Evolutionary conservation across 2,113 vertebrate genomes (phyloP).

Genomic region (Cichladusa arquata): DNA sequence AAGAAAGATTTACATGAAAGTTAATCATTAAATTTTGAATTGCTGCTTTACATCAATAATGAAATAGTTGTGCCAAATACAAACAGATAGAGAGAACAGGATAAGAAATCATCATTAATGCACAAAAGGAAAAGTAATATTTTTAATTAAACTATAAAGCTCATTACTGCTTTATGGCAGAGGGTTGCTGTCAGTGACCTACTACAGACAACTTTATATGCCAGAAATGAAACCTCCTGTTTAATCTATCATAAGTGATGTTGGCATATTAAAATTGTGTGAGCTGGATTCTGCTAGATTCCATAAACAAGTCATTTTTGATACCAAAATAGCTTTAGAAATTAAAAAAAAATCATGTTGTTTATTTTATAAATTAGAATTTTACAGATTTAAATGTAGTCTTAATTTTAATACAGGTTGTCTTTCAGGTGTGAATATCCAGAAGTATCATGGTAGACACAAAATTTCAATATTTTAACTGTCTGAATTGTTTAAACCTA

Average conservation of each 20-base stretch:
- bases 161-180: constrained; percentile 23
- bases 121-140: constrained; percentile 29
- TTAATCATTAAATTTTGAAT: constrained; percentile 72
- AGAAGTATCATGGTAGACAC: background rate
- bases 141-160: constrained; percentile 41
- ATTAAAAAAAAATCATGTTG: background rate
- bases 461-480: background rate
- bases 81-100: constrained; percentile 63
- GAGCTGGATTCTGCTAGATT: background rate
- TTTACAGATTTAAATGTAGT: background rate
- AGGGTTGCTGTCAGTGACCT: constrained; percentile 17
- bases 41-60: constrained; percentile 75
- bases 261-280: background rate
- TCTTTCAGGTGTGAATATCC: background rate
- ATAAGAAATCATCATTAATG: constrained; percentile 46
- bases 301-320: background rate
- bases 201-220: background rate
- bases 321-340: background rate
- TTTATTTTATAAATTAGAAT: background rate
- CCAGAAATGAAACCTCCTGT: background rate
- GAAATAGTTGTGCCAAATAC: constrained; percentile 54
- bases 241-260: background rate
- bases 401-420: background rate
- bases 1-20: constrained; percentile 72
- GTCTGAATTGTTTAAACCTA: background rate